Base-by-base conservation (phyloP, 2,113 vertebrate species). In the Synchiropus splendidus region DNA sequence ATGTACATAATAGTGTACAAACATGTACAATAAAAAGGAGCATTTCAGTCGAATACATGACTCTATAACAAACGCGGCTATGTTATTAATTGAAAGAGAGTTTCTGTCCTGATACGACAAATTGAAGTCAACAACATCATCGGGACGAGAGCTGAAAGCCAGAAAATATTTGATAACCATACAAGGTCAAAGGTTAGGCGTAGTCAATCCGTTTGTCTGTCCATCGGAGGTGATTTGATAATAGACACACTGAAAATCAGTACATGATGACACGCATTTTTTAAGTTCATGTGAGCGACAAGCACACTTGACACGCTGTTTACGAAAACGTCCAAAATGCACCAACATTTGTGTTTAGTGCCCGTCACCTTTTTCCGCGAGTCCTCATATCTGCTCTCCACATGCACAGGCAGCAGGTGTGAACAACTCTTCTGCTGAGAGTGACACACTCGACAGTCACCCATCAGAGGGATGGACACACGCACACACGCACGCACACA, bases 271-370 rank as follows among this genome's bases (percentile, higher is more conserved):
- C 30, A 12, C 21, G 8, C 21, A 27, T 27, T 27, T 27, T 27
- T 27, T 4, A 27, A 27, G 21, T 27, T 27, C 21, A 56, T 58
- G 68, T 64, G 47, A 54, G 27, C 38, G 30, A 51, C 39, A n/a
- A 13, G 27, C 31, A 15, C 31, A 37, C 39, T 52, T 51, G 34
- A 59, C 51, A 48, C 38, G 8, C 21, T 27, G 21, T 27, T 27
- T 45, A 51, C 54, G 39, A 57, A 31, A 47, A 17, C 46, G 21
- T 16, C 48, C 6, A 48, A 48, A 55, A 51, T 69, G 65, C 63
- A 67, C 64, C 69, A 71, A 73, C 67, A 67, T 77, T 75, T 77
- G 66, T 63, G 67, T 75, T 80, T 61, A 51, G 53, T 38, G 30
- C 34, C 61, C 33, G 66, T 64, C 65, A 65, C 49, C 36, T 70